Base-by-base conservation (phyloP, 2,888 invertebrate genomes). In the Megastigmus dorsalis region DNA sequence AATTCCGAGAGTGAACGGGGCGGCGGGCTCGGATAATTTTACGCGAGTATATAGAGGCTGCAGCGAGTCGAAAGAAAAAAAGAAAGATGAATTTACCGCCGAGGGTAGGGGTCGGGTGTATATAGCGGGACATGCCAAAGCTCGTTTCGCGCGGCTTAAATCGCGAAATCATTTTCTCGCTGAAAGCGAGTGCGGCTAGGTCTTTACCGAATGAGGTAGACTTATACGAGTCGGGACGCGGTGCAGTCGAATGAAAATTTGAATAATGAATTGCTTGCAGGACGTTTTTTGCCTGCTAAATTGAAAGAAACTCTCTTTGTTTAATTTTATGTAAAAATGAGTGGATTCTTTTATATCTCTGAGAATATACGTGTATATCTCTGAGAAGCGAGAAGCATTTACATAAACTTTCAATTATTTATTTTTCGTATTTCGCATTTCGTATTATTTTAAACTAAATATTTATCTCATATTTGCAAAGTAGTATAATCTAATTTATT, bases 131-230 rank as follows among this genome's bases (percentile, higher is more conserved):
- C 71, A 66, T 59, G 59, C 59, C 66, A 52, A 60, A 43, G 43
- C 72, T 45, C 20, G 20, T 41, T 18, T 10, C 41, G 2, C 50
- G 38, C 33, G 50, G 50, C 55, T 72, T 72, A 41, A 65, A 43
- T 66, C 65, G 43, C 15, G 41, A 65, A 43, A 50, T 66, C 59
- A 52, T 72, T 72, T 65, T 59, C 59, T 57, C 26, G 23, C 41
- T 52, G 26, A 55, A 66, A 33, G 52, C 28, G 15, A 1, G 54
- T 7, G 18, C 36, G 13, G 33, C 20, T 43, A 20, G n/a, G 28
- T 54, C 33, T 38, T 18, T n/a, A 41, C 36, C 54, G 33, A 70
- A 54, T 48, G 63, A 7, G 55, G n/a, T n/a, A n/a, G n/a, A n/a
- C n/a, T 0, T 23, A 30, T 20, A 30, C 28, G 28, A 15, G 57